These are phyloP conservation scores for Passer domesticus DNA, from an alignment of 2,113 vertebrate genomes.

Conservation along the genomic window DNA sequence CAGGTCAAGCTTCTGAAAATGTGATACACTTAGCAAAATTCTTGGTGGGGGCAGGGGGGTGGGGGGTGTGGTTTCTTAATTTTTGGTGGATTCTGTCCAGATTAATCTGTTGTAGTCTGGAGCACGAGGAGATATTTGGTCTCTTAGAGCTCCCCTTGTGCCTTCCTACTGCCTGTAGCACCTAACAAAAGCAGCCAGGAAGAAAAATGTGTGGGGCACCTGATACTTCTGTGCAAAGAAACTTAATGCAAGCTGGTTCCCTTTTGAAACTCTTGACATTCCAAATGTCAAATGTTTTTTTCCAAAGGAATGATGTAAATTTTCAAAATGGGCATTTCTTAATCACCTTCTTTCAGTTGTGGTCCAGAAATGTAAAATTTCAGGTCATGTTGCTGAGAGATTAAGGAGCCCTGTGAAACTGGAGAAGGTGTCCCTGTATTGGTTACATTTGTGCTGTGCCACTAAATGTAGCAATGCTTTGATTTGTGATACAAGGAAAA, in stretches of 20 bases:
- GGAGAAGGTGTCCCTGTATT: neutral
- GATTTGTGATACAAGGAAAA: neutral
- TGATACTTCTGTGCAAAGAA: neutral
- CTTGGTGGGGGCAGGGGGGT: too few relatives aligned
- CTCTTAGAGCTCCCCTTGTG: neutral
- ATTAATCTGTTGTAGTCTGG: neutral
- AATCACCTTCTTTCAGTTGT: neutral
- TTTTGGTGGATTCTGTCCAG: neutral
- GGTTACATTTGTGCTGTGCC: neutral
- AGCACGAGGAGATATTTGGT: neutral
- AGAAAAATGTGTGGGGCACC: neutral
- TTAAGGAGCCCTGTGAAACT: neutral
- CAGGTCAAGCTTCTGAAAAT: neutral
- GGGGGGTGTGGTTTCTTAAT: neutral
- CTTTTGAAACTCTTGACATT: neutral
- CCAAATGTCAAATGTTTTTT: neutral
- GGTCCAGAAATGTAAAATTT: neutral
- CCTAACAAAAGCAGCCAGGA: neutral
- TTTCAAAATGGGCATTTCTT: neutral
- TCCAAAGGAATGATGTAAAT: neutral
- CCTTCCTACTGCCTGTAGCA: neutral
- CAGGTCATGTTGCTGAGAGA: neutral
- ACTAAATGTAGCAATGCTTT: neutral
- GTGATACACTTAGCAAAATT: neutral
- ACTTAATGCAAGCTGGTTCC: neutral